Conservation (phyloP, 1,140 invertebrate genomes). For the Drosophila sulfurigaster region DNA sequence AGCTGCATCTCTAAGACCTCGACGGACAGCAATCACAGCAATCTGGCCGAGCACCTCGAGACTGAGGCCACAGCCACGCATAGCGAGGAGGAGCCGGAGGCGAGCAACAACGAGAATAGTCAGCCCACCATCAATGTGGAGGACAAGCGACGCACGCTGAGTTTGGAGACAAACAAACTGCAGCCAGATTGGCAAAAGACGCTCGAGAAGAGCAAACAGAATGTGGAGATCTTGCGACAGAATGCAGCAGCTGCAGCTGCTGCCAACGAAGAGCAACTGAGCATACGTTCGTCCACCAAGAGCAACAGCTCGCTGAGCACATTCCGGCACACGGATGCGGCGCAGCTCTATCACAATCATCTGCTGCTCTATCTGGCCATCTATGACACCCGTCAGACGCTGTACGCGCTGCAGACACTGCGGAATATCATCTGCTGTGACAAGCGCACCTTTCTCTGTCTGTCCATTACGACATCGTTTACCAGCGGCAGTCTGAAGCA, state of each 20-base stretch:
- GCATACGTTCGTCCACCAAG: slow-evolving; percentile 72
- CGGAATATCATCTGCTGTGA: slow-evolving; percentile 91
- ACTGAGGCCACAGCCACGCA: slow-evolving; percentile 20
- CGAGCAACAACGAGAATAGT: slow-evolving; percentile 1
- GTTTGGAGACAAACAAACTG: slow-evolving; percentile 71
- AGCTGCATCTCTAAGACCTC: slow-evolving; percentile 83
- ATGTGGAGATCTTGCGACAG: slow-evolving; percentile 79
- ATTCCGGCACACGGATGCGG: slow-evolving; percentile 55
- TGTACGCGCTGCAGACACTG: slow-evolving; percentile 92
- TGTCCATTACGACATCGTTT: slow-evolving; percentile 89
- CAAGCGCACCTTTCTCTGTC: slow-evolving; percentile 90
- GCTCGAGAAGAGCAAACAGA: slow-evolving; percentile 82
- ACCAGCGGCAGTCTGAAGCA: slow-evolving; percentile 86
- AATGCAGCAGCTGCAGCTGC: slow-evolving; percentile 67
- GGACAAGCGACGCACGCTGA: slow-evolving; percentile 84
- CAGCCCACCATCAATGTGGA: slow-evolving; percentile 72
- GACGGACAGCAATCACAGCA: slow-evolving; percentile 79
- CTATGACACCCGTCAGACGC: slow-evolving; percentile 91
- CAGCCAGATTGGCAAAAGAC: slow-evolving; percentile 76
- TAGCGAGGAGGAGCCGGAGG: slow-evolving; percentile 45
- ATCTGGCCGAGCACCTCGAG: slow-evolving; percentile 51
- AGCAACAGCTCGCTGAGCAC: slow-evolving; percentile 59
- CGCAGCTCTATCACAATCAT: slow-evolving; percentile 93
- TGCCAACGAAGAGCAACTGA: slow-evolving; percentile 58
- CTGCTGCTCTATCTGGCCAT: slow-evolving; percentile 93